Conservation (phyloP, 1,140 invertebrate genomes). For the Leptinotarsa texana region DNA sequence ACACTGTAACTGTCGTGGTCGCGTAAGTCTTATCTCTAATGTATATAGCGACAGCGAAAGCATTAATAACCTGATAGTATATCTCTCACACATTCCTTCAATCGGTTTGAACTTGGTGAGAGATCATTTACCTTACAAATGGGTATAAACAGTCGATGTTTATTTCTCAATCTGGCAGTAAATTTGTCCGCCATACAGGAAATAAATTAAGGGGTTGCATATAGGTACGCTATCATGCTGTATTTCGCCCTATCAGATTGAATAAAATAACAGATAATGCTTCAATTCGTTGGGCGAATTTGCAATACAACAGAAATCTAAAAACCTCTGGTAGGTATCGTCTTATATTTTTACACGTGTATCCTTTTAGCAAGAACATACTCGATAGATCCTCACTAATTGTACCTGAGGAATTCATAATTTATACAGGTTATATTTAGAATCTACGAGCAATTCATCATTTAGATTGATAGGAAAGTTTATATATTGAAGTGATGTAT, state of each 20-base stretch:
- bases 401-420: too few species aligned
- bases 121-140: conserved; percentile 8
- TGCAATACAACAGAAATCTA: background rate
- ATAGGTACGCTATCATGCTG: background rate
- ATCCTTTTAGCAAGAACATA: too few species aligned
- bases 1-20: background rate
- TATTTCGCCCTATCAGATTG: background rate
- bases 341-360: too few species aligned
- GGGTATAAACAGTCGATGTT: conserved; percentile 3
- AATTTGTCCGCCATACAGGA: conserved; percentile 2
- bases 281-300: background rate
- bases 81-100: conserved; percentile 16
- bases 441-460: too few species aligned
- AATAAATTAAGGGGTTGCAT: background rate
- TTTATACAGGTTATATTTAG: too few species aligned
- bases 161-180: conserved; percentile 19
- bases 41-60: conserved; percentile 1
- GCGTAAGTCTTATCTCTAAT: conserved; percentile 2
- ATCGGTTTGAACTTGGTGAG: background rate
- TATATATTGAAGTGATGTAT: too few species aligned
- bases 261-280: background rate
- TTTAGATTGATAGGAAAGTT: too few species aligned
- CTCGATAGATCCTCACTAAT: too few species aligned
- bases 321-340: too few species aligned
- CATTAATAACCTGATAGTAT: conserved; percentile 11